Base-by-base conservation (phyloP, 2,888 invertebrate genomes). In the Papilio demoleus region DNA sequence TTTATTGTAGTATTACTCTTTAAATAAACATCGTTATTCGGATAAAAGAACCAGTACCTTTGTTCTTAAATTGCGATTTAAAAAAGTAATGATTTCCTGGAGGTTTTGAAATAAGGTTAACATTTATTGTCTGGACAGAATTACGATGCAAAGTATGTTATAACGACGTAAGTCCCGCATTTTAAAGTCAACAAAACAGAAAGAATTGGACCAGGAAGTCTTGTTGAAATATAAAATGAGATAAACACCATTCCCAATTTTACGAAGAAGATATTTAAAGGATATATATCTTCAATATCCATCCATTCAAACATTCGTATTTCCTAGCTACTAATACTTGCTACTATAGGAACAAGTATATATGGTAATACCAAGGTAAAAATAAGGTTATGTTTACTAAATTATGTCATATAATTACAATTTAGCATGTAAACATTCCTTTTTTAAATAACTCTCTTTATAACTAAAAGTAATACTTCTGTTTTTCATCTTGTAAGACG, bases 301-400 rank as follows among this genome's bases (percentile, higher is more conserved):
- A n/a, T n/a, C n/a, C n/a, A n/a, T n/a, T n/a, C n/a, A n/a, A n/a
- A n/a, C n/a, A n/a, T n/a, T n/a, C n/a, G n/a, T n/a, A n/a, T n/a
- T n/a, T n/a, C n/a, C n/a, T n/a, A n/a, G n/a, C n/a, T n/a, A 36
- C n/a, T n/a, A 36, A 36, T 34, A 34, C n/a, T n/a, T n/a, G n/a
- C n/a, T n/a, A n/a, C n/a, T n/a, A n/a, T n/a, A n/a, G n/a, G n/a
- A n/a, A n/a, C n/a, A n/a, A n/a, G n/a, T n/a, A n/a, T n/a, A n/a
- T n/a, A n/a, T n/a, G n/a, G n/a, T n/a, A n/a, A n/a, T n/a, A n/a
- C n/a, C n/a, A n/a, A n/a, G n/a, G n/a, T n/a, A n/a, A n/a, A n/a
- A n/a, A n/a, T n/a, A n/a, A n/a, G n/a, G n/a, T n/a, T n/a, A 76
- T 77, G 77, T 78, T 59, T 24, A 47, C 9, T 50, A 19, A 50